Evolutionary conservation across 2,113 vertebrate species (phyloP).

Genomic region (Gymnocephalus cernua): DNA sequence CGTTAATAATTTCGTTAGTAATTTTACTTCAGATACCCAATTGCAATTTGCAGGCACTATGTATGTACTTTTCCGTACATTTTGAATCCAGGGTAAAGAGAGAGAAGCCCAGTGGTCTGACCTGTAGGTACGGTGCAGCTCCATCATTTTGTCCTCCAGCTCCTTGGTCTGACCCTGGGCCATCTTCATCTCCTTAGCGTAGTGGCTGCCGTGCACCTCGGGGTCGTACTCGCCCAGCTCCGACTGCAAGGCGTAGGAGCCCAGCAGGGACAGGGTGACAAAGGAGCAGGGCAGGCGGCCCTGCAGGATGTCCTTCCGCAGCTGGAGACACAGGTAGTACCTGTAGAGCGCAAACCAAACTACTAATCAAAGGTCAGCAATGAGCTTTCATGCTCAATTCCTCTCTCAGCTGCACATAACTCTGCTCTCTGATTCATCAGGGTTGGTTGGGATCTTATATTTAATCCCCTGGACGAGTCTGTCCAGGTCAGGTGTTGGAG

Average conservation of each 20-base stretch:
- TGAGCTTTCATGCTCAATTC: background rate
- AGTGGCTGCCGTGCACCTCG: conserved; percentile 89
- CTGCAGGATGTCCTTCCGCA: conserved; percentile 93
- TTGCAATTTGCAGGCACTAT: background rate
- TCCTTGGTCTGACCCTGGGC: conserved; percentile 95
- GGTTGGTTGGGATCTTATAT: background rate
- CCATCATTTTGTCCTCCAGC: conserved; percentile 96
- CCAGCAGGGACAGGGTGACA: conserved; percentile 94
- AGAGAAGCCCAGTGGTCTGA: conserved; percentile 52
- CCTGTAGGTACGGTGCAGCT: conserved; percentile 96
- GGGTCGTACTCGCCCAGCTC: conserved; percentile 96
- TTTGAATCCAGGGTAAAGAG: background rate
- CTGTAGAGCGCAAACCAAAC: conserved; percentile 47
- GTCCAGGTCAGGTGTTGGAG: too few species aligned
- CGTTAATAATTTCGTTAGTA: background rate
- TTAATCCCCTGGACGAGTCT: background rate
- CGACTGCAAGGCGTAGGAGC: conserved; percentile 96
- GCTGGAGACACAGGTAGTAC: conserved; percentile 93
- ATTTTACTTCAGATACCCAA: background rate
- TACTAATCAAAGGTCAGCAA: background rate
- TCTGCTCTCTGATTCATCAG: background rate
- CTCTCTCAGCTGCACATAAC: background rate
- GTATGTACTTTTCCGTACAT: background rate
- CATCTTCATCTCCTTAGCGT: conserved; percentile 92
- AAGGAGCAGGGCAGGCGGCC: conserved; percentile 96